phyloP scores from a whole-genome alignment of 2,113 vertebrate species.

The Struthio camelus region DNA sequence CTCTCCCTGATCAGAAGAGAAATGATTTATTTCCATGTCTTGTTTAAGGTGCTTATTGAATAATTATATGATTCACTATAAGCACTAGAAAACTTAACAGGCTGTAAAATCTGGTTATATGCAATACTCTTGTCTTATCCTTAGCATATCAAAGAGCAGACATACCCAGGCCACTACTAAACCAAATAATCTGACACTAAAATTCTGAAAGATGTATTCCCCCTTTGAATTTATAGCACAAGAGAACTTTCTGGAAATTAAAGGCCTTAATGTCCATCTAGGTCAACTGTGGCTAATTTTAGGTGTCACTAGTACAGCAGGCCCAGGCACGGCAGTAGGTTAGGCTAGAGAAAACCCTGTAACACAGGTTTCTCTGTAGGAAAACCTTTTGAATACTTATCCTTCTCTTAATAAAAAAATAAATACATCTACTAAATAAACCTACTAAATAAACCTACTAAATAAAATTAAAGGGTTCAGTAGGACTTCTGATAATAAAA shows the following conservation, averaged over 20 bases:
- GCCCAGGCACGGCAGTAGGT: neutral
- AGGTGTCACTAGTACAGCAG: neutral
- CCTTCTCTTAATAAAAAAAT: neutral
- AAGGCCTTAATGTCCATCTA: neutral
- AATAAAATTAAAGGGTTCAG: neutral
- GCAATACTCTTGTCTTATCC: neutral
- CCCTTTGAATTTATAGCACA: neutral
- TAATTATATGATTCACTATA: neutral
- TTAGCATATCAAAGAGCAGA: neutral
- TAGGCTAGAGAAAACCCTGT: neutral
- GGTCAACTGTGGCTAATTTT: neutral
- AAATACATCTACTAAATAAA: neutral
- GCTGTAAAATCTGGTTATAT: neutral
- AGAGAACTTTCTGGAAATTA: neutral
- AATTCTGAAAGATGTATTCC: neutral
- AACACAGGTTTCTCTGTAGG: neutral
- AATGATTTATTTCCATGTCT: neutral
- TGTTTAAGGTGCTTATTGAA: neutral
- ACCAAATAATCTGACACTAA: neutral
- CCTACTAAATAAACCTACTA: neutral
- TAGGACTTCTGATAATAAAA: neutral
- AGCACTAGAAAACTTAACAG: neutral
- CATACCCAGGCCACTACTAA: neutral
- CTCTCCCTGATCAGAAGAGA: neutral
- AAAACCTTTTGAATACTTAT: neutral